Conservation (phyloP, 2,113 vertebrate species). For the Oryzias javanicus region DNA sequence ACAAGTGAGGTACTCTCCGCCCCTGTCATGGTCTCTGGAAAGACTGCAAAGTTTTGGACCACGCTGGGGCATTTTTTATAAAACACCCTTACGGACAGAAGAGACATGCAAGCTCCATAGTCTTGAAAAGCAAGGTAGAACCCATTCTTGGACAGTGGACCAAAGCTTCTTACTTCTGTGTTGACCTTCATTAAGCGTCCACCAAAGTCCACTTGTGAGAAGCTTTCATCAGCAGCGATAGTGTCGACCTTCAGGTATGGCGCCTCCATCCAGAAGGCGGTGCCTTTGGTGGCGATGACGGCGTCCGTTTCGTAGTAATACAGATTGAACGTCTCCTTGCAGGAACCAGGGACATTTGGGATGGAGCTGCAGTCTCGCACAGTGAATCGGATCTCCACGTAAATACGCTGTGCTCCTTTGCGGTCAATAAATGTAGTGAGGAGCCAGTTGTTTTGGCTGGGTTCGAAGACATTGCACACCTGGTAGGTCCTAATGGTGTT, state of each 20-base stretch:
- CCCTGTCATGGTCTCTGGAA: constrained; percentile 97
- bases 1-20: constrained; percentile 97
- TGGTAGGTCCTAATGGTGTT: constrained; percentile 99
- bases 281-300: constrained; percentile 94
- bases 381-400: constrained; percentile 97
- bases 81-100: constrained; percentile 96
- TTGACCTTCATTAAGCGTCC: constrained; percentile 98
- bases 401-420: constrained; percentile 91
- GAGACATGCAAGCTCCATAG: constrained; percentile 97
- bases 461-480: constrained; percentile 97
- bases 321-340: constrained; percentile 98
- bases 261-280: constrained; percentile 95
- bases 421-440: constrained; percentile 96
- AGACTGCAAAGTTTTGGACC: constrained; percentile 96
- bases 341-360: constrained; percentile 94
- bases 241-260: constrained; percentile 99
- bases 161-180: constrained; percentile 96
- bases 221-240: constrained; percentile 97
- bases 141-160: constrained; percentile 91
- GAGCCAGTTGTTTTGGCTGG: constrained; percentile 99
- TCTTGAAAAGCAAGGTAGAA: constrained; percentile 99
- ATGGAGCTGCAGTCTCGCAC: constrained; percentile 98
- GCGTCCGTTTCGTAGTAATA: constrained; percentile 98
- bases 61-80: constrained; percentile 98
- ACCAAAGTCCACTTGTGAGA: constrained; percentile 98